Evolutionary conservation across 2,797 vertebrate genomes (phyloP).

Genomic region (Galagoides demidoff): DNA sequence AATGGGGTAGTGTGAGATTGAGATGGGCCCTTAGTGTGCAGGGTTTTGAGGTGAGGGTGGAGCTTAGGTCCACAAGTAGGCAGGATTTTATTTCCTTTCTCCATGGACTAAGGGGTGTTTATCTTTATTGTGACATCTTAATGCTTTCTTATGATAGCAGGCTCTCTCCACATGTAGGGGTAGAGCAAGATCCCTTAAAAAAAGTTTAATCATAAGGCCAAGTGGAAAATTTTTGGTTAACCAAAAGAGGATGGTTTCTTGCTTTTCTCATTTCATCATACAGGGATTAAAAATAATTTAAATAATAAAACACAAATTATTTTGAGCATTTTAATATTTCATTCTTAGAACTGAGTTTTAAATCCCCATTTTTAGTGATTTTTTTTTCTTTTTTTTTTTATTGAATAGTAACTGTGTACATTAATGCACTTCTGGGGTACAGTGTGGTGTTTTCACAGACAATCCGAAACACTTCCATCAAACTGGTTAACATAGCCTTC

Average conservation of each 20-base stretch:
- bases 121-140: neutral
- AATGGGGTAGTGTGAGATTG: neutral
- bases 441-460: too few species aligned
- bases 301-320: neutral
- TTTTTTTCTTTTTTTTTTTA: too few species aligned
- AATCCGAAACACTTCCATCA: too few species aligned
- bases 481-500: too few species aligned
- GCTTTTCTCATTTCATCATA: conserved; percentile 3
- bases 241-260: neutral
- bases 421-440: too few species aligned
- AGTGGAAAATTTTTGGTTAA: neutral
- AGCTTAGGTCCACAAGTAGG: neutral
- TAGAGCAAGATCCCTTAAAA: neutral
- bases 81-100: neutral
- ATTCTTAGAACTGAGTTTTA: neutral
- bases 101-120: neutral
- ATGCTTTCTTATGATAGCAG: neutral
- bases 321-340: neutral
- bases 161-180: neutral
- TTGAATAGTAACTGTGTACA: too few species aligned
- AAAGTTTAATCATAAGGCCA: neutral
- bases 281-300: conserved; percentile 9
- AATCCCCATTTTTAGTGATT: conserved; percentile 31
- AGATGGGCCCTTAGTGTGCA: neutral
- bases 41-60: neutral